Percentiles rank a stretch among this genome's conserved stretches.
Evolutionary conservation across 2,797 vertebrate species (phyloP).

Genomic region (Eulemur rubriventer): DNA sequence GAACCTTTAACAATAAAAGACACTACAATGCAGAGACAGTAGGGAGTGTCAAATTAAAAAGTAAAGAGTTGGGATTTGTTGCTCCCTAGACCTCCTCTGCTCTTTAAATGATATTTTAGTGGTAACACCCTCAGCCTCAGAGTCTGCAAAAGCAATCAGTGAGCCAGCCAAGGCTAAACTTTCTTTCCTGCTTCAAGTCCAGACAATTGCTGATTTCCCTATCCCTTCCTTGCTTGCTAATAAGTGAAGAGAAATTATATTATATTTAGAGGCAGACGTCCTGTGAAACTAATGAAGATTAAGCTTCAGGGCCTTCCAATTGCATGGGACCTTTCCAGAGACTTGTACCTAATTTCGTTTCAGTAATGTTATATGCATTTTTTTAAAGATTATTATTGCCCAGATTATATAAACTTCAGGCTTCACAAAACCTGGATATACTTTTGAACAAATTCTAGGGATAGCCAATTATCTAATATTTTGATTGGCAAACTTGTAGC

Average conservation of each 20-base stretch:
- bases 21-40: neutral
- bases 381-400: constrained; percentile 35
- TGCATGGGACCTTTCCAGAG: neutral
- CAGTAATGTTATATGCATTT: neutral
- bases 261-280: neutral
- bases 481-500: neutral
- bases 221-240: neutral
- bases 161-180: neutral
- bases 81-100: neutral
- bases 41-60: neutral
- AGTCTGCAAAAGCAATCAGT: neutral
- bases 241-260: constrained; percentile 37
- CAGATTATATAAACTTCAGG: neutral
- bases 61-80: neutral
- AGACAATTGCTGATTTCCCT: neutral
- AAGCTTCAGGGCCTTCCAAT: constrained; percentile 43
- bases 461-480: neutral
- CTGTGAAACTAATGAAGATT: constrained; percentile 58
- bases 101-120: constrained; percentile 9
- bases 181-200: neutral
- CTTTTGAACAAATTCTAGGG: constrained; percentile 10
- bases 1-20: constrained; percentile 22
- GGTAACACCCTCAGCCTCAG: neutral
- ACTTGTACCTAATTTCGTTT: constrained; percentile 54
- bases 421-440: neutral